Percentiles rank a stretch among this genome's conserved stretches.
phyloP scores from a whole-genome alignment of 2,888 invertebrate genomes.

The Eledona agricola region DNA sequence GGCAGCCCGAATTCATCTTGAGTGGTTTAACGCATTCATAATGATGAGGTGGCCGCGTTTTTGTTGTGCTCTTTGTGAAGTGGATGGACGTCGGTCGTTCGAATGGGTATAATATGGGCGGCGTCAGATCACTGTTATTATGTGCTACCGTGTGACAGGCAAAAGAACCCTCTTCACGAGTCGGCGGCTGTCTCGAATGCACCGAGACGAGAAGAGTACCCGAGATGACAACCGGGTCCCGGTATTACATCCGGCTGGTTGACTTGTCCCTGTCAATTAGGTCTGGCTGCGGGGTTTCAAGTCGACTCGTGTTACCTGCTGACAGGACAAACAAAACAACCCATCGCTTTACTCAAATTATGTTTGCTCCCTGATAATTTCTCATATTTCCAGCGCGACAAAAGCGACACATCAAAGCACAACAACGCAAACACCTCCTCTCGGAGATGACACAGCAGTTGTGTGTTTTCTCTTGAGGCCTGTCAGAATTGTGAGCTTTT shows the following conservation, averaged over 20 bases:
- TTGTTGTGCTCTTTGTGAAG: constrained; percentile 8
- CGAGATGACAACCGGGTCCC: constrained; percentile 56
- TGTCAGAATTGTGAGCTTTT: constrained; percentile 4
- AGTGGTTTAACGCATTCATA: constrained; percentile 26
- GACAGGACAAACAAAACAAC: constrained; percentile 58
- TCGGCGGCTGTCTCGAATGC: constrained; percentile 39
- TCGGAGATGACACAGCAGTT: constrained; percentile 15
- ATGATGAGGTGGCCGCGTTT: constrained; percentile 19
- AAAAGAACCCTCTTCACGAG: constrained; percentile 57
- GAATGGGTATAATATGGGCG: constrained; percentile 49
- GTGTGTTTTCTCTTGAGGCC: constrained; percentile 11
- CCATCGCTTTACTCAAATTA: constrained; percentile 53
- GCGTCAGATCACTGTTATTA: constrained; percentile 59
- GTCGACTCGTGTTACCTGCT: constrained; percentile 59
- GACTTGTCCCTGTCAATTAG: constrained; percentile 63
- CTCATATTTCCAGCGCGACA: constrained; percentile 49
- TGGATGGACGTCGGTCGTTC: constrained; percentile 19
- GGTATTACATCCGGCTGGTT: constrained; percentile 62
- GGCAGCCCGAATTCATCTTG: constrained; percentile 7
- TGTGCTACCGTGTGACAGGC: constrained; percentile 60
- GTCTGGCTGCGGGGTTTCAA: constrained; percentile 54
- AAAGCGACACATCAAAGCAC: constrained; percentile 43
- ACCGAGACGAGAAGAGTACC: constrained; percentile 40
- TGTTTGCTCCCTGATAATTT: constrained; percentile 53
- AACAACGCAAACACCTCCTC: constrained; percentile 21